phyloP scores from a whole-genome alignment of 2,797 vertebrate genomes.

The Columba guinea region DNA sequence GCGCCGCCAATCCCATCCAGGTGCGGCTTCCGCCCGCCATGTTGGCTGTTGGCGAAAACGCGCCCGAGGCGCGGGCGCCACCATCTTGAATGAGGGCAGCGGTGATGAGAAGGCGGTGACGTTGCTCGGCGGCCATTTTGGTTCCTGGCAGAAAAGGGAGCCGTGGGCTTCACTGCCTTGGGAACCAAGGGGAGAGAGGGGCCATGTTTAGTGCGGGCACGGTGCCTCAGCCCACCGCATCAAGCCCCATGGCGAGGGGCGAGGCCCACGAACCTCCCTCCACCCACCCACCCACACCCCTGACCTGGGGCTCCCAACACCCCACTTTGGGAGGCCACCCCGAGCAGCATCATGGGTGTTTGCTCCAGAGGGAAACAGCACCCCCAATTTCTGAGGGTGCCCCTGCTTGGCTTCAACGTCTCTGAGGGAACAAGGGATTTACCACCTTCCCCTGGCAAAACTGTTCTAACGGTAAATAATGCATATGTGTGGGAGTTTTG shows the following conservation, averaged over 20 bases:
- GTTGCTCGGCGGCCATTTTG: neutral
- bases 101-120: fast-evolving
- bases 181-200: fast-evolving
- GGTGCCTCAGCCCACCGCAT: too few relatives aligned
- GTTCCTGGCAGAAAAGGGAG: neutral
- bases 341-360: neutral
- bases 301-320: too few relatives aligned
- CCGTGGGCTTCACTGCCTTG: neutral
- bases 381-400: too few relatives aligned
- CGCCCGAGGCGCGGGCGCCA: neutral
- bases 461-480: too few relatives aligned
- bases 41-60: neutral
- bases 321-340: neutral
- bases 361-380: neutral
- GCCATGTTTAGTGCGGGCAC: constrained; percentile 2
- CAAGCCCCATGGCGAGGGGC: too few relatives aligned
- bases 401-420: neutral
- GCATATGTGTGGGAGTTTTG: fast-evolving
- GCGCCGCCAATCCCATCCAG: fast-evolving
- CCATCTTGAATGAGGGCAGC: constrained; percentile 7
- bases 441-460: neutral
- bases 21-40: neutral
- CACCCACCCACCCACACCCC: too few relatives aligned
- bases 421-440: fast-evolving
- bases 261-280: too few relatives aligned